Evolutionary conservation across 2,113 vertebrate genomes (phyloP).

Genomic region (Heterochromis multidens): DNA sequence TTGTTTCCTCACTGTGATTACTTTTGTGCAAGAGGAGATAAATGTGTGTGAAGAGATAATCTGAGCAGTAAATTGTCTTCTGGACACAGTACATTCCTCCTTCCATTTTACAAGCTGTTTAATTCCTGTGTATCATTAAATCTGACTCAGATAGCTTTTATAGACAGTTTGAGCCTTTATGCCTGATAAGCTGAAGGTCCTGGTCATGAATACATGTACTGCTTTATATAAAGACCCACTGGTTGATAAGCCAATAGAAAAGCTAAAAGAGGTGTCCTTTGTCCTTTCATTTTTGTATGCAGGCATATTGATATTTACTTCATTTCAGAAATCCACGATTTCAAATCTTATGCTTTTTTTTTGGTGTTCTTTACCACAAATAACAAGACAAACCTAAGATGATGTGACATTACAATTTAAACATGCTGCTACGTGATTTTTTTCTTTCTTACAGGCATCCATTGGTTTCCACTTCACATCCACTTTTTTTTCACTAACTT

Average conservation of each 20-base stretch:
- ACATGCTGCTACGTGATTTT: not conserved
- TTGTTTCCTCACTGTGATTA: not conserved
- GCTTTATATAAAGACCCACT: not conserved
- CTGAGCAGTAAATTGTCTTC: not conserved
- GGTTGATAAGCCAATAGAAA: not conserved
- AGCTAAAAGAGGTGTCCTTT: not conserved
- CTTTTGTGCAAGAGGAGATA: not conserved
- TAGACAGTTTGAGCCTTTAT: not conserved
- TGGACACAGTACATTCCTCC: not conserved
- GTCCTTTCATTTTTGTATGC: not conserved
- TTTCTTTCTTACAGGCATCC: not conserved
- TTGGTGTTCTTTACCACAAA: too few species aligned
- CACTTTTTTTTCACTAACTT: not conserved
- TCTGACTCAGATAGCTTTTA: conserved; percentile 28
- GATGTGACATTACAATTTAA: not conserved
- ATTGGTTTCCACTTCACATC: not conserved
- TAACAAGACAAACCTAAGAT: not conserved
- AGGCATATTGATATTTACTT: not conserved
- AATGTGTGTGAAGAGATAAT: not conserved
- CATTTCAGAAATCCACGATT: not conserved
- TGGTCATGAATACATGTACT: not conserved
- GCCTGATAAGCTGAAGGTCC: not conserved
- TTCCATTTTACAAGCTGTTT: not conserved
- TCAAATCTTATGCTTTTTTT: not conserved
- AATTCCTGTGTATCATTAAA: conserved; percentile 3